Base-by-base conservation (phyloP, 2,888 invertebrate genomes). In the Crioceris asparagi region DNA sequence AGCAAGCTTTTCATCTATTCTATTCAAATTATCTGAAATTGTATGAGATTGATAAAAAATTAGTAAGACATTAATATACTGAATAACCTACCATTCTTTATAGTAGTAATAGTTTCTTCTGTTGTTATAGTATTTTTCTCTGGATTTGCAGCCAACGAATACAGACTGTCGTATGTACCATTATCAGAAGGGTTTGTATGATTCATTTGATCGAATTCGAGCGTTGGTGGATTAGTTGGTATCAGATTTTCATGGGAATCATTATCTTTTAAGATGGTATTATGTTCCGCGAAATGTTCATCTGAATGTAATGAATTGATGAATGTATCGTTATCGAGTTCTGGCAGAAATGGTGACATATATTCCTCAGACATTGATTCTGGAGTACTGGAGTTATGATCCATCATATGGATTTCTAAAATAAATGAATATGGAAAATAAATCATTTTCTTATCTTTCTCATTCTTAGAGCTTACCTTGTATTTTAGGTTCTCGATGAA, bases 301-400 rank as follows among this genome's bases (percentile, higher is more conserved):
- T 59, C 74, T 49, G 71, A 69, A 58, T 72, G 71, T n/a, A 75
- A 59, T 51, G 71, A 74, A 51, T 72, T 71, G 2, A 74, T 69
- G 19, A 74, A 64, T 10, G 68, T 69, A 48, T 72, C 74, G 51
- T 76, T 76, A 56, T 77, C 76, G 12, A 72, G 66, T 53, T 78
- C 79, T 5, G 79, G 77, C 48, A 79, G 60, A 53, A 78, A 79
- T 4, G 79, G 79, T 41, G 75, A 76, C 76, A 77, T 77, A 49
- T 74, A 72, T 29, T 73, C 70, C 52, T 47, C 50, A 32, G 38
- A 31, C 5, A 33, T 16, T 27, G 41, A 41, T 16, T 55, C 54
- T 6, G 46, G 30, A 6, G 32, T 11, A 15, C 35, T 48, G 30
- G 40, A 41, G 30, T 48, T 48, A 16, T 45, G 17, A 5, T 37